phyloP scores from a whole-genome alignment of 2,888 invertebrate species.

The Eupithecia exiguata region DNA sequence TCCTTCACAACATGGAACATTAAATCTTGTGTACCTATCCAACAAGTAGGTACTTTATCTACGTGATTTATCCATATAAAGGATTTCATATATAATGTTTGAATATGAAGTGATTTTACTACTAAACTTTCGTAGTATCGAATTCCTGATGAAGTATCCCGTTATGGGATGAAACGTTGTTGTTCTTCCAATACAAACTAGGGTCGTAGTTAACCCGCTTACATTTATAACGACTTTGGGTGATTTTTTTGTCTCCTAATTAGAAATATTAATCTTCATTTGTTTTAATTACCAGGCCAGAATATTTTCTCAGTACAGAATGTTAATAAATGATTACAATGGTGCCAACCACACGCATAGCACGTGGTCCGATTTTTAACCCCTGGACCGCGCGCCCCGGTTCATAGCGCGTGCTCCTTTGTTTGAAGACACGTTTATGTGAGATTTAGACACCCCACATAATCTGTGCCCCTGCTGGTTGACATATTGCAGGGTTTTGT shows the following conservation, averaged over 20 bases:
- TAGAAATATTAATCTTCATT: not conserved
- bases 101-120: too few relatives aligned
- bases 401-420: conserved; percentile 25
- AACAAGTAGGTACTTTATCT: not conserved
- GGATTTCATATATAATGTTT: too few relatives aligned
- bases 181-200: too few relatives aligned
- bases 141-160: too few relatives aligned
- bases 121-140: too few relatives aligned
- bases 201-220: too few relatives aligned
- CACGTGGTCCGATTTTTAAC: not conserved
- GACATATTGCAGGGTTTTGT: conserved; percentile 20
- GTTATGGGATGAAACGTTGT: too few relatives aligned
- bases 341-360: conserved; percentile 2
- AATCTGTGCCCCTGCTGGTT: conserved; percentile 21
- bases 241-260: not conserved
- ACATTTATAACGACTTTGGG: not conserved
- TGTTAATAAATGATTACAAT: not conserved
- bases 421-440: conserved; percentile 26
- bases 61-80: not conserved
- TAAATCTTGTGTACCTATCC: not conserved
- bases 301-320: not conserved
- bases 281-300: not conserved
- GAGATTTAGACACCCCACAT: conserved; percentile 21
- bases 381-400: conserved; percentile 13
- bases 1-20: not conserved